Evolutionary conservation across 2,113 vertebrate species (phyloP), one percentile per base, ranked within the genome.

Genomic region (Crotalus horridus): DNA sequence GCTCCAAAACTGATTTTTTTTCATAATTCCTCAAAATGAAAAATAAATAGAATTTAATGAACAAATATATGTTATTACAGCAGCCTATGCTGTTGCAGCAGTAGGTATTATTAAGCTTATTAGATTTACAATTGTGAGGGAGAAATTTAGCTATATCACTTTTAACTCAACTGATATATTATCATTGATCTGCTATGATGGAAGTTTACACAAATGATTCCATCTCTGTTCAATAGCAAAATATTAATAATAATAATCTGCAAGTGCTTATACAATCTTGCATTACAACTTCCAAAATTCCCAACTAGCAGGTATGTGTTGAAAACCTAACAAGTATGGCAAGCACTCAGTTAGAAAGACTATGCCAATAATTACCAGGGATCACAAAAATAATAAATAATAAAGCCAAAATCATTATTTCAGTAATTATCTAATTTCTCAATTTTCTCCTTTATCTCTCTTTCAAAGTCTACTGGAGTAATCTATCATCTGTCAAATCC

Each of bases 391-490:
- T 61, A 53, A 9, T 43, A 43, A 17, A 7, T 24, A 29, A 81
- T 39, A 43, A 81, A 81, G 74, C 74, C 74, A 81, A 81, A 39
- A 81, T 81, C 17, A 43, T 43, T 20, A 43, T 4, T 43, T 33
- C 74, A 39, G 6, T 81, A 81, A 81, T 81, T 24, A 87, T 64
- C n/a, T 48, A 92, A 55, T 46, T 93, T 26, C 48, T 6, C 33
- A 0, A 4, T 95, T 93, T 94, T 90, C 92, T 56, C 74, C 88
- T 43, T 53, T 86, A 90, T 93, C 91, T 54, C 91, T 54, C 51
- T 48, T 29, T 3, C 23, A 93, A 90, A 95, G 95, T 93, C 91
- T 95, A 93, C 93, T 92, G 91, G 94, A 92, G 64, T 93, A 93
- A 92, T 91, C 90, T 17, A 8, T 56, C 56, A 61, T 90, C 93